These are phyloP conservation scores for Rhinogobius similis DNA, from an alignment of 2,113 vertebrate genomes.

Conservation along the genomic window DNA sequence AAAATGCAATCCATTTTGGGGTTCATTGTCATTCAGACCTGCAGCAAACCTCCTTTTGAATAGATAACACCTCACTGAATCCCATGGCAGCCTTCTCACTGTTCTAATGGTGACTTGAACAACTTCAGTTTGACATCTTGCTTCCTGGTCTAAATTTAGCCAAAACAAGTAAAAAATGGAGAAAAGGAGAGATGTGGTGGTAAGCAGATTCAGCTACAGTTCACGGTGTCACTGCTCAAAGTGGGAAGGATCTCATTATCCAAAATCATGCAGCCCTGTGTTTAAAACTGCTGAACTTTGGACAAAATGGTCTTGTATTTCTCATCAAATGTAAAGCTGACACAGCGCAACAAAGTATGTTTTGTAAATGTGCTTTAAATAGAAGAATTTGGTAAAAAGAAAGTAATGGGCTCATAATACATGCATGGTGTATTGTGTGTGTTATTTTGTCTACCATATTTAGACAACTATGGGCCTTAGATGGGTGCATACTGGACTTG, in stretches of 20 bases:
- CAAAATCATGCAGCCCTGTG: constrained; percentile 13
- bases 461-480: no score
- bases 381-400: neutral
- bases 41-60: constrained; percentile 35
- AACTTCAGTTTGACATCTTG: constrained; percentile 21
- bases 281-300: constrained; percentile 32
- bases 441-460: no score
- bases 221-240: constrained; percentile 21
- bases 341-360: constrained; percentile 4
- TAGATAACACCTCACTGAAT: constrained; percentile 39
- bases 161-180: constrained; percentile 21
- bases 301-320: neutral
- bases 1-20: constrained; percentile 40
- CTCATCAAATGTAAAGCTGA: no score
- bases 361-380: neutral
- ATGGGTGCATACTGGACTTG: no score
- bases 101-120: constrained; percentile 17
- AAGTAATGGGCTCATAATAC: no score
- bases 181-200: neutral
- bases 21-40: constrained; percentile 40
- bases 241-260: constrained; percentile 47
- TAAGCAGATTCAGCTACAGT: neutral
- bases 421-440: no score
- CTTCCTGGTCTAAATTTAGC: constrained; percentile 18
- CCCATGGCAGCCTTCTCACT: constrained; percentile 17